These are phyloP conservation scores for Temnopleurus reevesii DNA, from an alignment of 53 echinoderm and acorn worm species.

Conservation along the genomic window DNA sequence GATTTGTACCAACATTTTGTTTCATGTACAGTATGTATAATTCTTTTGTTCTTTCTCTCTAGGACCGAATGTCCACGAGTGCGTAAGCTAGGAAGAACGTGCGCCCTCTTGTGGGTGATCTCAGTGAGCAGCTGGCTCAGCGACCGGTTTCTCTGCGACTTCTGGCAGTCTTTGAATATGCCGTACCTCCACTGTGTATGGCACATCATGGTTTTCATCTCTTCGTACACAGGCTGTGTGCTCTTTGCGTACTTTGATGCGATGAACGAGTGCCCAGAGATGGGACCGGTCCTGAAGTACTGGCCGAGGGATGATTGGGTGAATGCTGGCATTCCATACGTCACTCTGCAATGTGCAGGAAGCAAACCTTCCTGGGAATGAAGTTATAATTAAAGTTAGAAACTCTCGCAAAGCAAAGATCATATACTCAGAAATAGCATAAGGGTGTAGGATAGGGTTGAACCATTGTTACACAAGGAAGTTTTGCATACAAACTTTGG, in stretches of 20 bases:
- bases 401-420: no score
- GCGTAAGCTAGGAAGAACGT: slow-evolving; percentile 66
- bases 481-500: no score
- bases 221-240: slow-evolving; percentile 84
- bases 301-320: slow-evolving; percentile 92
- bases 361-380: slow-evolving; percentile 72
- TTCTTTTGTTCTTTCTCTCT: background rate
- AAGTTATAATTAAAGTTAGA: no score
- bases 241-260: slow-evolving; percentile 98
- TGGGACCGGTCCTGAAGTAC: slow-evolving; percentile 88
- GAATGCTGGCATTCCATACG: slow-evolving; percentile 91
- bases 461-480: no score
- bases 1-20: background rate
- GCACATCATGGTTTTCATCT: slow-evolving; percentile 93
- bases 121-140: slow-evolving; percentile 85
- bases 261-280: slow-evolving; percentile 94
- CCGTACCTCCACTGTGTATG: slow-evolving; percentile 99
- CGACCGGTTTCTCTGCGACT: slow-evolving; percentile 80
- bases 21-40: background rate
- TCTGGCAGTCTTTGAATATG: slow-evolving; percentile 84
- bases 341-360: slow-evolving; percentile 74
- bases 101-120: slow-evolving; percentile 69
- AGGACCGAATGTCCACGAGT: slow-evolving; percentile 82
- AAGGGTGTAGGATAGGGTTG: no score
- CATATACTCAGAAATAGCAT: no score